These are phyloP conservation scores for Bovichtus diacanthus DNA, from an alignment of 2,797 vertebrate genomes.

Conservation along the genomic window DNA sequence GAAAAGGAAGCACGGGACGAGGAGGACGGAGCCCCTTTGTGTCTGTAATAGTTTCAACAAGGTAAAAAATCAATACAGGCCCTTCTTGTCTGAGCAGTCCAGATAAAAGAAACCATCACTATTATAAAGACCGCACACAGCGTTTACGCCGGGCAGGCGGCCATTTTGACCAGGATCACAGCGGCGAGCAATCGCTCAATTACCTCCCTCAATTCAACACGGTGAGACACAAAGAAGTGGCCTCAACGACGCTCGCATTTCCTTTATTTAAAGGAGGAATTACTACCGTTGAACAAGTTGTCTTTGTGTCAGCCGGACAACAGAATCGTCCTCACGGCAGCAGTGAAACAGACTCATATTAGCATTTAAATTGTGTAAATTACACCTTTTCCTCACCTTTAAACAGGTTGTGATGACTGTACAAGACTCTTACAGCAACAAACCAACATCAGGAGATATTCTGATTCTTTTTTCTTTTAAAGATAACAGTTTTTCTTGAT, in stretches of 20 bases:
- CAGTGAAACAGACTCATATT: not conserved
- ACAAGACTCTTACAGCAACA: not conserved
- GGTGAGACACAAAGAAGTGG: not conserved
- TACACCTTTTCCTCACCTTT: not conserved
- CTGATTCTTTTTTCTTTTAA: too few species aligned
- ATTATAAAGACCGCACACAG: slow-evolving; percentile 14
- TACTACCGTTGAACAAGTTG: slow-evolving; percentile 3
- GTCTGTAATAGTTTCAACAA: slow-evolving; percentile 47
- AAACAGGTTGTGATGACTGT: not conserved
- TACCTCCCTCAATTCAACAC: slow-evolving; percentile 3
- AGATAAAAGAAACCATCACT: slow-evolving; percentile 51
- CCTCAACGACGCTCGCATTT: not conserved
- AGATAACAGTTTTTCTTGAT: too few species aligned
- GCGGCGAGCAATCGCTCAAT: slow-evolving; percentile 4
- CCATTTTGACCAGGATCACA: slow-evolving; percentile 58
- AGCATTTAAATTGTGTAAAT: not conserved
- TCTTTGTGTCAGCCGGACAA: not conserved
- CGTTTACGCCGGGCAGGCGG: slow-evolving; percentile 24
- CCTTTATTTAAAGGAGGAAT: slow-evolving; percentile 23
- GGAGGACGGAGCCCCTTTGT: slow-evolving; percentile 32
- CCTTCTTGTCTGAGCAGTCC: slow-evolving; percentile 28
- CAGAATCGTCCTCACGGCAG: not conserved
- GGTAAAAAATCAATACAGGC: slow-evolving; percentile 51
- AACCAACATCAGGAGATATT: too few species aligned
- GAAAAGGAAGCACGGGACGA: slow-evolving; percentile 4